Conservation (phyloP, 2,888 invertebrate genomes). For the Scelioninae gen. 2 region DNA sequence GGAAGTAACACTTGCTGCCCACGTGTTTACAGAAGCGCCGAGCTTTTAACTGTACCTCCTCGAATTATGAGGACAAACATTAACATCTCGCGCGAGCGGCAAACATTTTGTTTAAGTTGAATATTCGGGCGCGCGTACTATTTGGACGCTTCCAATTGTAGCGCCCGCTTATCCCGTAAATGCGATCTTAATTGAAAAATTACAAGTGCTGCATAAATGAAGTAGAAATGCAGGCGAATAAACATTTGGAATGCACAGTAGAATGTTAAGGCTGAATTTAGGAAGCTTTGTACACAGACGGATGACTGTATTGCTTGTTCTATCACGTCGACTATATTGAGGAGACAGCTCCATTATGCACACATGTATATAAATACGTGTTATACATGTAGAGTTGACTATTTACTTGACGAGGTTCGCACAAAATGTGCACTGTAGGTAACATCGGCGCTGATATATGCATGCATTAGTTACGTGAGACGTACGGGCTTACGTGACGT, state of each 20-base stretch:
- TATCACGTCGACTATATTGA: conserved; percentile 61
- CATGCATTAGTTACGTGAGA: conserved; percentile 69
- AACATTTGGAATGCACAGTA: conserved; percentile 58
- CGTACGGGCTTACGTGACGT: conserved; percentile 65
- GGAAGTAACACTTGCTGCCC: conserved; percentile 16
- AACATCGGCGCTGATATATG: conserved; percentile 66
- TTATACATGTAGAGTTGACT: conserved; percentile 62
- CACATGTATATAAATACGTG: conserved; percentile 62
- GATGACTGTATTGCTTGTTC: conserved; percentile 62
- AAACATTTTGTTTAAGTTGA: conserved; percentile 30
- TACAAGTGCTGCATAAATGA: conserved; percentile 44
- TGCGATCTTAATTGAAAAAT: conserved; percentile 55
- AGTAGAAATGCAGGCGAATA: conserved; percentile 50
- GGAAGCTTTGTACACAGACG: conserved; percentile 61
- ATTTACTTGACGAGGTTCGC: conserved; percentile 62
- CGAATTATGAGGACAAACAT: conserved; percentile 34
- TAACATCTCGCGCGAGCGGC: conserved; percentile 15
- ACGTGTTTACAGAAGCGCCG: conserved; percentile 24
- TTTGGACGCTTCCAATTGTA: conserved; percentile 33
- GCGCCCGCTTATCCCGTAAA: conserved; percentile 1
- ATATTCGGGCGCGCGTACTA: conserved; percentile 24
- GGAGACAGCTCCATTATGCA: conserved; percentile 62
- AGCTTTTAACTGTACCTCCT: conserved; percentile 36
- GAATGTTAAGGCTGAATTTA: conserved; percentile 59
- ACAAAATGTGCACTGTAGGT: conserved; percentile 62